Conservation (phyloP, 2,113 vertebrate species). For the Odobenus rosmarus region DNA sequence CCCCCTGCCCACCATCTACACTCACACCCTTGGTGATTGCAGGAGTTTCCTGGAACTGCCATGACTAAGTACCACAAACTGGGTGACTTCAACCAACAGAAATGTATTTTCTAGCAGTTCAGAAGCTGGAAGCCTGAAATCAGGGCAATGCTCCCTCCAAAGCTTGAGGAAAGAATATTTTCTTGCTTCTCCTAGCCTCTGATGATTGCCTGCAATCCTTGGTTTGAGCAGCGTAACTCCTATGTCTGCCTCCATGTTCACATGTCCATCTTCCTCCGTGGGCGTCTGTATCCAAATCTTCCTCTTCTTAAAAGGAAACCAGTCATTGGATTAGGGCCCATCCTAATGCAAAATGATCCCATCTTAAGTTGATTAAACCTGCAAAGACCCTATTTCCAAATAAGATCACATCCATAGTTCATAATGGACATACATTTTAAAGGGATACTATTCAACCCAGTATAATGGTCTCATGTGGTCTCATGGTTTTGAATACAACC, state of each 20-base stretch:
- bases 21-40: background rate
- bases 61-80: background rate
- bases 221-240: background rate
- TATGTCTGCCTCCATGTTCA: background rate
- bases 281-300: background rate
- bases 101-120: background rate
- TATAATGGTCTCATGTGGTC: background rate
- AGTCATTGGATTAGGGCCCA: background rate
- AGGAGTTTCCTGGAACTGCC: background rate
- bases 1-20: background rate
- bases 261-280: background rate
- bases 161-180: background rate
- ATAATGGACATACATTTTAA: background rate
- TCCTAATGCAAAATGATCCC: background rate
- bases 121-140: background rate
- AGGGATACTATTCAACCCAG: background rate
- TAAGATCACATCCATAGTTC: background rate
- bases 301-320: background rate
- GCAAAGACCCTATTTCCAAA: background rate
- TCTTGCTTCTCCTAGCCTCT: background rate
- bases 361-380: background rate
- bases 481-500: background rate
- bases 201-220: background rate
- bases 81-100: background rate
- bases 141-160: background rate